Conservation (phyloP, 2,888 invertebrate species). For the Ormyrus thymus region DNA sequence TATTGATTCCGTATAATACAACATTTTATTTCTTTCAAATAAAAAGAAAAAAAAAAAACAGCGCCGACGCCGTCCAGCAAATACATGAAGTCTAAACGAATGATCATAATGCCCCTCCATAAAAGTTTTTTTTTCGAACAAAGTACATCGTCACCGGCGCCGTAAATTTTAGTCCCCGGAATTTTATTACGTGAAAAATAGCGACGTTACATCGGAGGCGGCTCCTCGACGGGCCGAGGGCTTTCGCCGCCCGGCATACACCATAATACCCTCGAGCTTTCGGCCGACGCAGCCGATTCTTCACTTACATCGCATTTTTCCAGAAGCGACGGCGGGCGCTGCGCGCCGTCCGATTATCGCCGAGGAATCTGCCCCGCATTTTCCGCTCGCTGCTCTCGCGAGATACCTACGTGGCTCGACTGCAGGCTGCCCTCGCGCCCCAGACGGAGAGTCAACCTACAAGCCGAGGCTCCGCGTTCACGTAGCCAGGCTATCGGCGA, state of each 20-base stretch:
- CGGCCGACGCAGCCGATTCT: conserved; percentile 28
- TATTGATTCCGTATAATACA: too few species aligned
- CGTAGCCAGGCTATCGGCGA: conserved; percentile 26
- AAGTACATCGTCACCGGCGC: not conserved
- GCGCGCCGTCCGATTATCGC: conserved; percentile 35
- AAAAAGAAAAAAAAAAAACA: too few species aligned
- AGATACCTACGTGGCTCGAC: conserved; percentile 37
- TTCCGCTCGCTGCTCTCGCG: conserved; percentile 11
- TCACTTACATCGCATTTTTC: conserved; percentile 42
- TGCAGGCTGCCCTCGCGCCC: not conserved
- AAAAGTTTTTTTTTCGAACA: conserved; percentile 18
- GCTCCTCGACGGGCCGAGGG: too few species aligned
- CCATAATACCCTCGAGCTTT: not conserved
- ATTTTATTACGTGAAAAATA: conserved; percentile 47
- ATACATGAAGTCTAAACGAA: not conserved
- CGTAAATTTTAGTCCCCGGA: conserved; percentile 38
- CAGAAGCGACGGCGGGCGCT: not conserved
- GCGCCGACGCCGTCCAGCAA: too few species aligned
- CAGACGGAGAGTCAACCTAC: too few species aligned
- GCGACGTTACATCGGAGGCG: not conserved
- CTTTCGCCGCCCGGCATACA: too few species aligned
- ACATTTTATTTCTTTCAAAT: too few species aligned
- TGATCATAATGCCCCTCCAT: not conserved
- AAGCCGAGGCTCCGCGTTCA: too few species aligned
- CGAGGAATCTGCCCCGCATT: conserved; percentile 39